A percentile compares a stretch with the other conserved stretches of the same genome.
Evolutionary conservation across 2,113 vertebrate species (phyloP).

Genomic region (Dicerorhinus sumatrensis): DNA sequence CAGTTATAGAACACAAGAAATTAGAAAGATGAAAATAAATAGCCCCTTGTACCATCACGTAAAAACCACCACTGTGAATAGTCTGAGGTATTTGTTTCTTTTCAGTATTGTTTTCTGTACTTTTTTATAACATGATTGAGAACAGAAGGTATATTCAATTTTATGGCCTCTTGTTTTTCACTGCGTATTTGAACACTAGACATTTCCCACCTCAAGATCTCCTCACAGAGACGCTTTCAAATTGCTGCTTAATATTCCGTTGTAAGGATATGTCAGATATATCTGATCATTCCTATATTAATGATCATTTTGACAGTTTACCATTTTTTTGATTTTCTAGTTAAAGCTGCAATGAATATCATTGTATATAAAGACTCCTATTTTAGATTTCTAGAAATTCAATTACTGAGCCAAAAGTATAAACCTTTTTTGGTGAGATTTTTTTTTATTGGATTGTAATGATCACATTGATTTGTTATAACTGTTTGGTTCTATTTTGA

Average conservation of each 20-base stretch:
- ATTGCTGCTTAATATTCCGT: neutral
- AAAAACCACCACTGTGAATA: neutral
- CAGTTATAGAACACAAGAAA: neutral
- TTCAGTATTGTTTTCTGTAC: neutral
- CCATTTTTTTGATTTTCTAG: neutral
- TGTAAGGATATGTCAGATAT: neutral
- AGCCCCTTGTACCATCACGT: neutral
- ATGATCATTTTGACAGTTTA: conserved; percentile 5
- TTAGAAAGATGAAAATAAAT: neutral
- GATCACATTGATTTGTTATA: neutral
- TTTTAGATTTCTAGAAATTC: conserved; percentile 57
- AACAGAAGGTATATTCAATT: neutral
- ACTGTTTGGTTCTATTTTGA: neutral
- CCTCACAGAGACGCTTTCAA: neutral
- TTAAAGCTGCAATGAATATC: neutral
- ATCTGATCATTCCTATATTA: neutral
- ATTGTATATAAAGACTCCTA: neutral
- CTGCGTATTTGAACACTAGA: neutral
- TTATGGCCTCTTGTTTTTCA: neutral
- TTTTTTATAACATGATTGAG: neutral
- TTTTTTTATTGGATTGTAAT: neutral
- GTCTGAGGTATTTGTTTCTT: neutral
- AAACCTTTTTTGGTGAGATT: neutral
- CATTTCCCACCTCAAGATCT: neutral
- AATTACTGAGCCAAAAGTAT: conserved; percentile 12